Conservation (phyloP, 2,113 vertebrate species). For the Puma concolor region DNA sequence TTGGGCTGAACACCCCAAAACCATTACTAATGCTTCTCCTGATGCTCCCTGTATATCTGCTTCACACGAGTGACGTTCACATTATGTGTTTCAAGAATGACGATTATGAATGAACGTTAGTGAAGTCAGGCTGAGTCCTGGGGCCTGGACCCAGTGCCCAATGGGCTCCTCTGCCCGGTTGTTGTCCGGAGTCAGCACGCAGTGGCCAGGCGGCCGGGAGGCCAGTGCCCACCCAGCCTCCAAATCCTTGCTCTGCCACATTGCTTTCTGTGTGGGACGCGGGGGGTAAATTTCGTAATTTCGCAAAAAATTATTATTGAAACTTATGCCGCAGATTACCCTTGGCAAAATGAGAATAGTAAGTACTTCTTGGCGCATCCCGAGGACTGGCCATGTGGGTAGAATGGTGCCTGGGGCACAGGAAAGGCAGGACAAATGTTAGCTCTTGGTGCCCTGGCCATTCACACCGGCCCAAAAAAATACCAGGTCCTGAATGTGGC, state of each 20-base stretch:
- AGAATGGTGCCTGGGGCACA: background rate
- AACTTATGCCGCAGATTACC: background rate
- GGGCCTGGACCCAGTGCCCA: background rate
- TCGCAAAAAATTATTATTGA: background rate
- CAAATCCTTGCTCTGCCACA: background rate
- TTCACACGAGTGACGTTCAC: background rate
- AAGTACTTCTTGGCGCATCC: no score
- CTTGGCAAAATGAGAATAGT: background rate
- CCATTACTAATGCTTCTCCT: accelerated
- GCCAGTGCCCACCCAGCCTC: accelerated
- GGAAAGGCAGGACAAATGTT: accelerated
- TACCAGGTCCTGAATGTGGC: background rate
- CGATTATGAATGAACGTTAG: background rate
- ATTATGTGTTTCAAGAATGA: no score
- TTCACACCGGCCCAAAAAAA: background rate
- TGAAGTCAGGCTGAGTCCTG: background rate
- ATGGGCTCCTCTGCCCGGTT: no score
- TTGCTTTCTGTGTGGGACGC: background rate
- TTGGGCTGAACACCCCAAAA: no score
- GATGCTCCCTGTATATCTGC: background rate
- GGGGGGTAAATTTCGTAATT: background rate
- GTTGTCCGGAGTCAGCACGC: background rate
- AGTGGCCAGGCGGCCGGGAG: background rate
- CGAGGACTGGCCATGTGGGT: accelerated
- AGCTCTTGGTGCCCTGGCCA: background rate